These are phyloP conservation scores for Apamea sordens DNA, from an alignment of 2,888 invertebrate genomes.

Conservation along the genomic window DNA sequence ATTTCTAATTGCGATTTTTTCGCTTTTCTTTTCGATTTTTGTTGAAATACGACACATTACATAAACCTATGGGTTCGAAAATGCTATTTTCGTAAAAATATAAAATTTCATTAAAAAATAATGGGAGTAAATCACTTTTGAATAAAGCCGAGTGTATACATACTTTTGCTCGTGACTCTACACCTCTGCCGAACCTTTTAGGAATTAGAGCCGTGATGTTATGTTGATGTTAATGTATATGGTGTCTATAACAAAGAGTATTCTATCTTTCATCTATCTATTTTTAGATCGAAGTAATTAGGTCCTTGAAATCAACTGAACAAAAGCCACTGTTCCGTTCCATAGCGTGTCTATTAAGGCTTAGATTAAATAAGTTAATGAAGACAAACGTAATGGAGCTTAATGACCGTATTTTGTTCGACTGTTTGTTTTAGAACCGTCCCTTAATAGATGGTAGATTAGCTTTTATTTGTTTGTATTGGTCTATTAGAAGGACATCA, in stretches of 20 bases:
- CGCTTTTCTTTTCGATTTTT: no score
- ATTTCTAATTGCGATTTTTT: no score
- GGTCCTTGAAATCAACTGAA: constrained; percentile 2
- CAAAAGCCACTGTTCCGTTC: constrained; percentile 27
- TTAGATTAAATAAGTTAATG: constrained; percentile 61
- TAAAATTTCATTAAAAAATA: no score
- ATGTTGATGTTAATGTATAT: not conserved
- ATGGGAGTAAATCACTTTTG: no score
- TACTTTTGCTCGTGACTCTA: no score
- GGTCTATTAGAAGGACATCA: constrained; percentile 5
- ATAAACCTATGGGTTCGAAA: no score
- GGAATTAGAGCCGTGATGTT: not conserved
- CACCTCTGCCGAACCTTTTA: not conserved
- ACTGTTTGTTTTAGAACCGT: constrained; percentile 49
- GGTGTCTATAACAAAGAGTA: not conserved
- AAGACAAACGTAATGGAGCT: constrained; percentile 61
- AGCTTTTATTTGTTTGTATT: constrained; percentile 24
- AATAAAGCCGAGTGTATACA: no score
- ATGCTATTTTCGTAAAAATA: no score
- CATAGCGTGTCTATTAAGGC: constrained; percentile 54
- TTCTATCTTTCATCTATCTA: no score
- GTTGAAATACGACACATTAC: no score
- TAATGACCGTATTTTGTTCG: constrained; percentile 57
- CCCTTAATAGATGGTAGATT: constrained; percentile 27
- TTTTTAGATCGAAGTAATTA: not conserved